Evolutionary conservation across 1,140 invertebrate species (phyloP).

Genomic region (Wasmannia auropunctata): DNA sequence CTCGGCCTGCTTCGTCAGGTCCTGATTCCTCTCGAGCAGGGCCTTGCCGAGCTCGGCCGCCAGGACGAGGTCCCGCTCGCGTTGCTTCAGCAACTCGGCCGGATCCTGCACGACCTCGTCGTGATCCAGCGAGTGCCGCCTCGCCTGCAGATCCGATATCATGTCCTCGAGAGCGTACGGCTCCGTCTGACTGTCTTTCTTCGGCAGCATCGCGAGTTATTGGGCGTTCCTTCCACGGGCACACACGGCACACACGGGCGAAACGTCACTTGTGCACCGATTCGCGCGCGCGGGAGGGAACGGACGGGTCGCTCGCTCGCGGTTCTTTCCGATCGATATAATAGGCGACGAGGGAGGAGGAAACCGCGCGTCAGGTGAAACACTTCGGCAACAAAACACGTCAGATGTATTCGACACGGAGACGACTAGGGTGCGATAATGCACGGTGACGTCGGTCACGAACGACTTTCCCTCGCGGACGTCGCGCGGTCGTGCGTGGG

Average conservation of each 20-base stretch:
- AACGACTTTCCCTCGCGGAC: neutral
- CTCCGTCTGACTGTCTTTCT: conserved; percentile 85
- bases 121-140: conserved; percentile 78
- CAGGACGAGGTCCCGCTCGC: conserved; percentile 96
- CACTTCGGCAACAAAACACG: conserved; percentile 26
- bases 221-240: neutral
- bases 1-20: conserved; percentile 95
- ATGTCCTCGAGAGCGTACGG: conserved; percentile 87
- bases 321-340: conserved; percentile 12
- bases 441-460: conserved; percentile 8
- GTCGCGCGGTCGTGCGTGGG: neutral
- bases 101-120: conserved; percentile 88
- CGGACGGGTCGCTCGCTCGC: too few relatives aligned
- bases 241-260: neutral
- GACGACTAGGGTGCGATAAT: too few relatives aligned
- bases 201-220: conserved; percentile 84
- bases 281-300: neutral
- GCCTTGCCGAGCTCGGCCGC: conserved; percentile 98
- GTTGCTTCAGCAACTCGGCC: conserved; percentile 94
- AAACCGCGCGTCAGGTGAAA: conserved; percentile 5
- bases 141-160: conserved; percentile 81
- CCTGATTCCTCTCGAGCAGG: conserved; percentile 96
- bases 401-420: conserved; percentile 40
- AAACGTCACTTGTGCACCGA: neutral
- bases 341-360: too few relatives aligned